These are phyloP conservation scores for Danio kyathit DNA, from an alignment of 2,797 vertebrate genomes.

Conservation along the genomic window DNA sequence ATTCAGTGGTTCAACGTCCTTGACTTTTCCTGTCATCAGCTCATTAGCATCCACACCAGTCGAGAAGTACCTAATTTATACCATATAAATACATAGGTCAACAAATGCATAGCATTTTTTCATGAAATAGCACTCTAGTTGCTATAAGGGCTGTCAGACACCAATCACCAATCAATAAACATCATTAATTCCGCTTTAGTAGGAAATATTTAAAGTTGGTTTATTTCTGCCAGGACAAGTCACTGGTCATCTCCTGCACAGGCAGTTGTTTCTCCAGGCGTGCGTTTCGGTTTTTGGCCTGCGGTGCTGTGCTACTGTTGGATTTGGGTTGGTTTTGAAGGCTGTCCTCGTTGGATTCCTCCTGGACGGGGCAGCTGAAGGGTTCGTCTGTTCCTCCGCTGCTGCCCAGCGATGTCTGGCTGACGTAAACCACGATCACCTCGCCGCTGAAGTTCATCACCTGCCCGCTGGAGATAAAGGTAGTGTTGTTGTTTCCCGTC, in stretches of 20 bases:
- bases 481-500: slow-evolving; percentile 95
- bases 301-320: slow-evolving; percentile 53
- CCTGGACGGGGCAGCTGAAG: slow-evolving; percentile 89
- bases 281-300: slow-evolving; percentile 57
- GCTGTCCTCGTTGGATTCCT: slow-evolving; percentile 84
- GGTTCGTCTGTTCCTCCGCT: slow-evolving; percentile 76
- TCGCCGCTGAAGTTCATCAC: slow-evolving; percentile 99
- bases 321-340: slow-evolving; percentile 79
- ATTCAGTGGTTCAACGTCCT: slow-evolving; percentile 3
- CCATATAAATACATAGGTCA: slow-evolving; percentile 73
- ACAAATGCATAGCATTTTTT: slow-evolving; percentile 88
- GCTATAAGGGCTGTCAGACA: slow-evolving; percentile 37
- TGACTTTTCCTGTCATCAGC: slow-evolving; percentile 24
- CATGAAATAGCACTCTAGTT: slow-evolving; percentile 74
- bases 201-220: slow-evolving; percentile 9
- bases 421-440: slow-evolving; percentile 95
- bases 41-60: slow-evolving; percentile 32
- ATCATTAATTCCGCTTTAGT: slow-evolving; percentile 41
- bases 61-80: slow-evolving; percentile 64
- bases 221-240: slow-evolving; percentile 66
- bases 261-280: slow-evolving; percentile 71
- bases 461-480: slow-evolving; percentile 96
- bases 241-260: slow-evolving; percentile 74
- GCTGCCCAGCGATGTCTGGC: slow-evolving; percentile 87
- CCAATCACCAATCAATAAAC: slow-evolving; percentile 25